These are phyloP conservation scores for Drosophila emarginata DNA, from an alignment of 2,888 invertebrate species.

Conservation along the genomic window DNA sequence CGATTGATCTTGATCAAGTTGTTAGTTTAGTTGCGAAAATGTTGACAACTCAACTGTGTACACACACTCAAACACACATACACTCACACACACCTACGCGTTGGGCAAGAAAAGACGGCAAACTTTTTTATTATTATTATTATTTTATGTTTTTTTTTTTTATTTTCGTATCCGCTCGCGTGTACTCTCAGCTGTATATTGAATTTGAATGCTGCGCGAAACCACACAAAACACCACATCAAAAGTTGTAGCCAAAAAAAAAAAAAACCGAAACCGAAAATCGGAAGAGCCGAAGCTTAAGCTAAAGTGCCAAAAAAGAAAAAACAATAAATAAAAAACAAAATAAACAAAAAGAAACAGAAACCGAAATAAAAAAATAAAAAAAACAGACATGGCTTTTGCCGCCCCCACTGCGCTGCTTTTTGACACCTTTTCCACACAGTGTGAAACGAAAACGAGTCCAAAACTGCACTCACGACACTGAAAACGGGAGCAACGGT, in stretches of 20 bases:
- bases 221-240: conserved; percentile 19
- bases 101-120: conserved; percentile 29
- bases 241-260: conserved; percentile 33
- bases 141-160: background rate
- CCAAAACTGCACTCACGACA: conserved; percentile 66
- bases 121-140: background rate
- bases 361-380: no score
- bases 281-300: conserved; percentile 64
- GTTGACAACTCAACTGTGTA: conserved; percentile 9
- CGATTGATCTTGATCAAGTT: conserved; percentile 16
- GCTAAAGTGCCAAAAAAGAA: conserved; percentile 59
- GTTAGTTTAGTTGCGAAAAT: conserved; percentile 11
- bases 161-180: conserved; percentile 56
- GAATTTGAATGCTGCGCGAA: conserved; percentile 63
- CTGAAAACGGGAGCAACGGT: conserved; percentile 63
- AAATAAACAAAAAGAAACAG: conserved; percentile 44
- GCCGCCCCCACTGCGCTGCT: conserved; percentile 37
- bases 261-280: conserved; percentile 31
- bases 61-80: background rate
- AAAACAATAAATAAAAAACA: conserved; percentile 11
- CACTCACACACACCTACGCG: background rate
- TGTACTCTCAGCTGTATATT: conserved; percentile 73
- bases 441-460: conserved; percentile 63
- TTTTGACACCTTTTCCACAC: conserved; percentile 42
- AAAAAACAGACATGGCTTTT: conserved; percentile 10